A percentile compares a stretch with the other conserved stretches of the same genome.
These are phyloP conservation scores for Rynchops niger DNA, from an alignment of 2,113 vertebrate species.

Conservation along the genomic window DNA sequence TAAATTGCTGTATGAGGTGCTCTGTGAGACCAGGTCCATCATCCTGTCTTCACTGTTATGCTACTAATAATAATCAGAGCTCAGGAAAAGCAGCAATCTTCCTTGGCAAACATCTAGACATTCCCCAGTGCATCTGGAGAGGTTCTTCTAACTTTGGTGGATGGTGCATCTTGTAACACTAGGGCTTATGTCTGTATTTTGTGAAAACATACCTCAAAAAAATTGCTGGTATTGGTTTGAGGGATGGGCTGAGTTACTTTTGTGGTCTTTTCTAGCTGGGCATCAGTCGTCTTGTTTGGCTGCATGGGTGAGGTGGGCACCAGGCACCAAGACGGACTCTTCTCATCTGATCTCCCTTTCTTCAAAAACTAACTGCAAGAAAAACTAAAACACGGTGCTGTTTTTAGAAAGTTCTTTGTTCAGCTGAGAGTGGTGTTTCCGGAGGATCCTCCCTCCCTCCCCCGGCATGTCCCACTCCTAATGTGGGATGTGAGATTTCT, in stretches of 20 bases:
- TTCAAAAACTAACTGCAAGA: background rate
- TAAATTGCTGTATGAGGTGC: background rate
- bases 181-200: background rate
- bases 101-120: background rate
- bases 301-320: background rate
- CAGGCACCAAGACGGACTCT: background rate
- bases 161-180: background rate
- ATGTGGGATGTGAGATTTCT: background rate
- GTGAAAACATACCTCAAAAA: background rate
- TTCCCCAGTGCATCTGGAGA: background rate
- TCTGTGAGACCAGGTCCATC: background rate
- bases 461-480: background rate
- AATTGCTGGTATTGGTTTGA: background rate
- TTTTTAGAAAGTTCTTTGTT: background rate
- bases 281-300: background rate
- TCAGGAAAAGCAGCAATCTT: background rate
- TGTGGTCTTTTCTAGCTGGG: background rate
- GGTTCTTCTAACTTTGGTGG: background rate
- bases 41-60: background rate
- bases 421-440: background rate
- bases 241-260: background rate
- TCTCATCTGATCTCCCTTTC: background rate
- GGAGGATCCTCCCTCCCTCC: background rate
- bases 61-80: background rate
- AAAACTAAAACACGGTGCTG: background rate